Evolutionary conservation across 2,888 invertebrate genomes (phyloP).

Genomic region (Eristalis tenax): DNA sequence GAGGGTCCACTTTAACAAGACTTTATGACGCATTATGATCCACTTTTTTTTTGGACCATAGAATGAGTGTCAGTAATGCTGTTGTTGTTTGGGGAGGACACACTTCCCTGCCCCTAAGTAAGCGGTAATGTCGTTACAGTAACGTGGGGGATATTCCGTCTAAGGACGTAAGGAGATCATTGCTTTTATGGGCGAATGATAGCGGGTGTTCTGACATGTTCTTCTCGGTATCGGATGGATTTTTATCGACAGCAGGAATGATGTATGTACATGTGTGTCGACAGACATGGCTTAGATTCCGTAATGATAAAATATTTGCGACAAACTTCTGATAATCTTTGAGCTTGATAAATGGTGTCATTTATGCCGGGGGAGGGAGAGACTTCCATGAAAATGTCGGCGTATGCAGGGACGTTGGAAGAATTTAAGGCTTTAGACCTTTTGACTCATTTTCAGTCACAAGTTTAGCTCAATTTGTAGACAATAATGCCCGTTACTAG

Average conservation of each 20-base stretch:
- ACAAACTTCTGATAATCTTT: neutral
- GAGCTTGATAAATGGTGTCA: neutral
- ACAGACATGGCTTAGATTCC: conserved; percentile 1
- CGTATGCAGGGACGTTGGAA: no score
- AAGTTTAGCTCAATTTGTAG: no score
- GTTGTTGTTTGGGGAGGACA: conserved; percentile 29
- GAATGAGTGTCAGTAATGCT: conserved; percentile 17
- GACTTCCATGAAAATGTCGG: neutral
- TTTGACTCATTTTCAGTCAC: no score
- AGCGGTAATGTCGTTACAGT: conserved; percentile 45
- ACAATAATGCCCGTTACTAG: no score
- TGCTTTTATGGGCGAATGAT: neutral
- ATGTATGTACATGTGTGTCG: conserved; percentile 23
- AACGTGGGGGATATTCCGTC: conserved; percentile 34
- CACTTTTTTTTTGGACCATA: conserved; percentile 4
- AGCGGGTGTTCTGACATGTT: neutral
- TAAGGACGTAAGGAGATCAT: conserved; percentile 6
- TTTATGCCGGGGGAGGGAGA: neutral
- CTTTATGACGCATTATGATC: conserved; percentile 51
- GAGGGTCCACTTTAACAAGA: conserved; percentile 42
- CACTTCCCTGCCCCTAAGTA: conserved; percentile 13
- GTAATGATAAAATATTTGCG: neutral
- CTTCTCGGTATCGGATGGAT: neutral
- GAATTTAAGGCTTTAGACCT: no score
- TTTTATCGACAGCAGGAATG: conserved; percentile 33